Percentiles rank a stretch among this genome's conserved stretches.
Evolutionary conservation across 2,888 invertebrate genomes (phyloP).

Genomic region (Amphipyra tragopoginis): DNA sequence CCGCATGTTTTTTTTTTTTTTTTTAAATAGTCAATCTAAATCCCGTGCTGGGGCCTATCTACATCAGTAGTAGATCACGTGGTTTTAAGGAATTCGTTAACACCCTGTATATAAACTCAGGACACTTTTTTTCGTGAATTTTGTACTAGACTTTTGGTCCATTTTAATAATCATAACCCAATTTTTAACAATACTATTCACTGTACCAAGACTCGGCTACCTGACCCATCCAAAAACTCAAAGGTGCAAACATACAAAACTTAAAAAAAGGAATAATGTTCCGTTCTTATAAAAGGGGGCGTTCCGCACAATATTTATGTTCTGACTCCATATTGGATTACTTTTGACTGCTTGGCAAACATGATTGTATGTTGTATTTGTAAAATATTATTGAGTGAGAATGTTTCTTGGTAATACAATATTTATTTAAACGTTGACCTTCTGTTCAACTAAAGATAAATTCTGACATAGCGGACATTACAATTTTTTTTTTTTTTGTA

Average conservation of each 20-base stretch:
- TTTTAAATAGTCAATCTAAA: too few relatives aligned
- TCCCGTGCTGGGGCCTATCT: too few relatives aligned
- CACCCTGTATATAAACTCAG: too few relatives aligned
- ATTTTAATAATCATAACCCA: not conserved
- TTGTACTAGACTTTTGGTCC: too few relatives aligned
- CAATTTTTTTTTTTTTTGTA: too few relatives aligned
- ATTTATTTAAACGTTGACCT: too few relatives aligned
- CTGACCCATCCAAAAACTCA: constrained; percentile 14
- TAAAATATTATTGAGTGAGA: not conserved
- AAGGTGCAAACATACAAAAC: constrained; percentile 21
- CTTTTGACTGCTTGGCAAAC: constrained; percentile 25
- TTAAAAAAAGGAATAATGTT: constrained; percentile 8
- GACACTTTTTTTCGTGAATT: too few relatives aligned
- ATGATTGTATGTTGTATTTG: not conserved
- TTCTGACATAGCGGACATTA: too few relatives aligned
- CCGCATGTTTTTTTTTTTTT: too few relatives aligned
- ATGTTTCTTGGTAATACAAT: not conserved
- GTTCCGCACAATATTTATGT: constrained; percentile 35
- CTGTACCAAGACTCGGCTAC: constrained; percentile 6
- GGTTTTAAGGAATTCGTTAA: too few relatives aligned
- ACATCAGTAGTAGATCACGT: too few relatives aligned
- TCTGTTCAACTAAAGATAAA: too few relatives aligned
- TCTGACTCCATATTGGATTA: constrained; percentile 24
- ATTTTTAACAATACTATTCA: not conserved
- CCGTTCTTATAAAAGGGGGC: constrained; percentile 26